Base-by-base conservation (phyloP, 2,113 vertebrate species). In the Procavia capensis region DNA sequence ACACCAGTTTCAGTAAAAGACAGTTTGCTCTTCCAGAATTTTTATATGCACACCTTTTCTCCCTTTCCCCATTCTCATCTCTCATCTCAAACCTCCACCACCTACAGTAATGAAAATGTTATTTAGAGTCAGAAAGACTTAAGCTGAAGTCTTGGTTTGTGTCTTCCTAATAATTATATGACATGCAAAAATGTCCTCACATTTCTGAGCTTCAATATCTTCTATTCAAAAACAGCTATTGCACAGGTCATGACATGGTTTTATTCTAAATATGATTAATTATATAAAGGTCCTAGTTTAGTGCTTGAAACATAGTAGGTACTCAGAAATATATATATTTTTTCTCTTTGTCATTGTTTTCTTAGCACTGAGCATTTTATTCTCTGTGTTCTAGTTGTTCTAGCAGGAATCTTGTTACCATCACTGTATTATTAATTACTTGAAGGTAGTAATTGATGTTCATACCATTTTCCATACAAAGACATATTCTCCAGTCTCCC, bases 251-350 rank as follows among this genome's bases (percentile, higher is more conserved):
- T 47, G 17, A n/a, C n/a, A 47, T 39, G 8, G 10, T 25, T 79
- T 2, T 81, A 17, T 47, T 6, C 43, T 72, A 72, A 90, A 76
- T 22, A 9, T 19, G 24, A 47, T 63, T 74, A 85, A 85, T 31
- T 36, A 13, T 45, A 6, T 54, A 85, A 90, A 88, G 72, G 8
- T 6, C 41, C 14, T 25, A 25, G 39, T 24, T n/a, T 47, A 64
- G 14, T n/a, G 47, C 1, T 0, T 47, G 1, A 25, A 59, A 66
- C 7, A n/a, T 36, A 54, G 9, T 4, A 43, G 50, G 2, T 72
- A 0, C 63, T 76, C 9, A 34, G 34, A 68, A 45, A 47, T 25
- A 9, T 36, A 14, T 34, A 2, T 54, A 64, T 66, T 7, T 34
- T 50, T 68, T 47, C 4, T 31, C 9, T 4, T 16, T 19, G 2